Percentiles rank a stretch among this genome's conserved stretches.
These are phyloP conservation scores for Gobionotothen gibberifrons DNA, from an alignment of 2,797 vertebrate species.

Conservation along the genomic window DNA sequence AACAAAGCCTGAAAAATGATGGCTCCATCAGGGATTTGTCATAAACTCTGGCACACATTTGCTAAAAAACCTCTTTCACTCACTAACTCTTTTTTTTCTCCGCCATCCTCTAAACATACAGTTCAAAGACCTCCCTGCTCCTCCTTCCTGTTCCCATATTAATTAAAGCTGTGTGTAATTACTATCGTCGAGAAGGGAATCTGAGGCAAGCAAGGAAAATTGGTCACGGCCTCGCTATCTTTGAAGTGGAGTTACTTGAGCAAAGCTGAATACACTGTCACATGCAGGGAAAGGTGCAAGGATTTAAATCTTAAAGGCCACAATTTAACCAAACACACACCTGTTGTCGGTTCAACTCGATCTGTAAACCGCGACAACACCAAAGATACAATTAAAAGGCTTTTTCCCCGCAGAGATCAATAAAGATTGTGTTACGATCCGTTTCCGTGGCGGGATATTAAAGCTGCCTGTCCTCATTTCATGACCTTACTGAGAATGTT, in stretches of 20 bases:
- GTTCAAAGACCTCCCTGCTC: slow-evolving; percentile 67
- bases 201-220: slow-evolving; percentile 64
- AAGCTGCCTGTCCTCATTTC: slow-evolving; percentile 47
- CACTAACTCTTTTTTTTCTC: slow-evolving; percentile 33
- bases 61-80: slow-evolving; percentile 48
- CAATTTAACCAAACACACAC: slow-evolving; percentile 5
- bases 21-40: slow-evolving; percentile 47
- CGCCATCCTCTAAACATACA: slow-evolving; percentile 45
- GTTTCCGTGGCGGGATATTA: slow-evolving; percentile 15
- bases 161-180: slow-evolving; percentile 80
- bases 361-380: slow-evolving; percentile 17
- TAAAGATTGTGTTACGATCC: slow-evolving; percentile 14
- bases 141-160: slow-evolving; percentile 70
- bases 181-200: slow-evolving; percentile 68
- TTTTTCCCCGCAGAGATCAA: slow-evolving; percentile 6
- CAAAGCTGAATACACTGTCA: slow-evolving; percentile 39
- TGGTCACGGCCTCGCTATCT: slow-evolving; percentile 72
- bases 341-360: slow-evolving; percentile 8
- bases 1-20: slow-evolving; percentile 37
- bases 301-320: neutral
- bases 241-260: slow-evolving; percentile 73
- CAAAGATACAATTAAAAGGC: neutral
- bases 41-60: slow-evolving; percentile 47
- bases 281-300: neutral
- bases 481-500: slow-evolving; percentile 46